Evolutionary conservation across 92 coral and sea anemone species (phyloP).

Genomic region (Bergia puertoricense): DNA sequence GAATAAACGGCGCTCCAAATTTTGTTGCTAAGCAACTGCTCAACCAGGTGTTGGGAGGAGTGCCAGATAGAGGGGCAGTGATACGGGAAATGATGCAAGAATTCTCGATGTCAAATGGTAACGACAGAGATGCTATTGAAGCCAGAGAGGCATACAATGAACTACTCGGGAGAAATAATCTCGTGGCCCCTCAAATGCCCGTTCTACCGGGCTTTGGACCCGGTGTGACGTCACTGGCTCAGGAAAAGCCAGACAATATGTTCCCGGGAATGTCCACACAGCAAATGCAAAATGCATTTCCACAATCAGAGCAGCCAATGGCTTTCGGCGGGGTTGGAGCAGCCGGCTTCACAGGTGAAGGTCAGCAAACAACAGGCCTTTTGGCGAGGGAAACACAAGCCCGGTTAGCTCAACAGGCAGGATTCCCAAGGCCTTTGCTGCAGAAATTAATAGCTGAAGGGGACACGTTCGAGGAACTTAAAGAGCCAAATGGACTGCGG

Average conservation of each 20-base stretch:
- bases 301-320: conserved; percentile 7
- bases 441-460: conserved; percentile 44
- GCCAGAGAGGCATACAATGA: conserved; percentile 75
- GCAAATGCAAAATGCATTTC: background rate
- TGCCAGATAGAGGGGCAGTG: conserved; percentile 75
- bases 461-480: conserved; percentile 35
- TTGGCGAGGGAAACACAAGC: conserved; percentile 13
- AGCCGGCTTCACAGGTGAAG: background rate
- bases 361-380: conserved; percentile 21
- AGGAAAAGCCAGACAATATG: conserved; percentile 16
- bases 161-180: conserved; percentile 65
- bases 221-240: conserved; percentile 21
- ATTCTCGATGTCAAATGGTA: conserved; percentile 73
- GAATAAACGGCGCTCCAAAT: conserved; percentile 47
- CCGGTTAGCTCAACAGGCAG: conserved; percentile 34
- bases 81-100: conserved; percentile 89
- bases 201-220: conserved; percentile 29
- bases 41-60: conserved; percentile 70
- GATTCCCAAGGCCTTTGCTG: conserved; percentile 26
- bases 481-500: conserved; percentile 4
- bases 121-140: conserved; percentile 63
- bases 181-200: conserved; percentile 39
- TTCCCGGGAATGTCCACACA: conserved; percentile 16
- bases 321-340: conserved; percentile 4
- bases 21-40: conserved; percentile 64